Conservation (phyloP, 1,140 invertebrate genomes). For the Neodiprion lecontei region DNA sequence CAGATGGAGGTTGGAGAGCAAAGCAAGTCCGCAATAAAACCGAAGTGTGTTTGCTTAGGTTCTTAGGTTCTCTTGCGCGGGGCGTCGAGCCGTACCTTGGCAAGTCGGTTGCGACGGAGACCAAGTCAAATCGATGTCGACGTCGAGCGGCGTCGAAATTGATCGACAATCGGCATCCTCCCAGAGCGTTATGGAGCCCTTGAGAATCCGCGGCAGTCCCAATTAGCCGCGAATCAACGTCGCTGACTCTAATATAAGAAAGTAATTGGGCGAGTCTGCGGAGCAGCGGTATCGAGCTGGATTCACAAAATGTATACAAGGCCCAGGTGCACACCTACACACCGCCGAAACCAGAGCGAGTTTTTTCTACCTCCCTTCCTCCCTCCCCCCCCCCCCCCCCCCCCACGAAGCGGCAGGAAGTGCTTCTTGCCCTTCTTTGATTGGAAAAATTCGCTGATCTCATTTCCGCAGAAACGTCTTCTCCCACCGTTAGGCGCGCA, state of each 20-base stretch:
- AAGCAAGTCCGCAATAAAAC: slow-evolving; percentile 57
- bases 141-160: neutral
- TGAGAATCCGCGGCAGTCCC: too few species aligned
- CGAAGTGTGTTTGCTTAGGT: slow-evolving; percentile 59
- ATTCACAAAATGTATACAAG: too few species aligned
- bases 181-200: too few species aligned
- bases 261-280: too few species aligned
- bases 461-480: slow-evolving; percentile 34
- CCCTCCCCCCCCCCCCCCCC: slow-evolving; percentile 28
- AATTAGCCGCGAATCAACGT: too few species aligned
- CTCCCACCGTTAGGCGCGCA: too few species aligned
- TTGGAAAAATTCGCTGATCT: slow-evolving; percentile 30
- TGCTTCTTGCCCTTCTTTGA: neutral
- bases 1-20: slow-evolving; percentile 8
- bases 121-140: neutral
- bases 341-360: slow-evolving; percentile 13
- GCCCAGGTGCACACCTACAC: slow-evolving; percentile 18
- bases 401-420: neutral
- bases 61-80: slow-evolving; percentile 29
- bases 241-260: too few species aligned
- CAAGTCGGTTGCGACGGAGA: neutral
- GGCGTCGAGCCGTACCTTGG: neutral
- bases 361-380: slow-evolving; percentile 31
- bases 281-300: too few species aligned
- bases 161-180: too few species aligned